Evolutionary conservation across 2,113 vertebrate genomes (phyloP), one percentile per base, ranked within the genome.

Genomic region (Strix uralensis): DNA sequence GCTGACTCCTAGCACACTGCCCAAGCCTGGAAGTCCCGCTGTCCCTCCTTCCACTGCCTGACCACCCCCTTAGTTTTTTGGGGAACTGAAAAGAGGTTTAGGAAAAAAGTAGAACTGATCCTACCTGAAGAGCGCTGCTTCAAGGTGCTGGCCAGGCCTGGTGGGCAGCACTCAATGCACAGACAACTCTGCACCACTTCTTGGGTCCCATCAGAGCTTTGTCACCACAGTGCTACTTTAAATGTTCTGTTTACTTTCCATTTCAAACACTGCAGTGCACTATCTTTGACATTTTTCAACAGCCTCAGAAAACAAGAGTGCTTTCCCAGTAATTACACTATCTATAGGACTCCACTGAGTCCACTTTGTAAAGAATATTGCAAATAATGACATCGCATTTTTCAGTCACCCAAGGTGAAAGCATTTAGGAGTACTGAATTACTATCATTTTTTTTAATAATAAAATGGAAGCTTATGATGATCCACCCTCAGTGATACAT

Each of bases 51-150:
- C 49, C 15, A 9, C 15, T 22, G 36, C 62, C 62, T 63, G 11
- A 67, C 17, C 12, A 49, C 1, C 2, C 0, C 3, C 4, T 62
- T 15, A 40, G 18, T 34, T 20, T 70, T 90, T 0, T 6, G 20
- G 27, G 34, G 18, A 93, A 74, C 12, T 10, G 38, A 66, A 36
- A 63, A 90, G 36, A 63, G 15, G 20, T 51, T 57, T 62, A 71
- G 49, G 40, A 81, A 54, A 54, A 75, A 34, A 6, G 30, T 25
- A 80, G 66, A 85, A 65, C 40, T 7, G 11, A 73, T 57, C 10
- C 52, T 29, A 75, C 47, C 9, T 27, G 58, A 11, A 51, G 13
- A 51, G 46, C 1, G 5, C 15, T 81, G 57, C 55, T 38, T 44
- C 3, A 3, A 55, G 51, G 57, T 1, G 3, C 58, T 17, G 13